Percentiles rank a stretch among this genome's conserved stretches.
Evolutionary conservation across 1,140 invertebrate species (phyloP).

Genomic region (Drosophila pruinosa): DNA sequence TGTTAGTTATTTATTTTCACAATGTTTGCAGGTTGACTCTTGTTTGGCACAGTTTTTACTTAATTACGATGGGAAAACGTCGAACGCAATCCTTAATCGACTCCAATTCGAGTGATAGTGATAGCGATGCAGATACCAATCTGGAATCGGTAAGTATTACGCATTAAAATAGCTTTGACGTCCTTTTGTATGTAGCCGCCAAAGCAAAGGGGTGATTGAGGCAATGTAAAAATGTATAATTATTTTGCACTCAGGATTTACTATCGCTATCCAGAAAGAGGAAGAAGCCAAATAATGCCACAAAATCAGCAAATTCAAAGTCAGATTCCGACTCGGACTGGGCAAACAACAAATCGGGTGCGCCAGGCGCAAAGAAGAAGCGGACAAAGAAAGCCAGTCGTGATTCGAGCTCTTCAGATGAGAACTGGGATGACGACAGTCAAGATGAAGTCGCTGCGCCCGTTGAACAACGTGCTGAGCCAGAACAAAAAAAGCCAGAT

Average conservation of each 20-base stretch:
- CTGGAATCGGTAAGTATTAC: constrained; percentile 91
- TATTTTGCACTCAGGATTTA: constrained; percentile 88
- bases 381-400: constrained; percentile 84
- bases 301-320: constrained; percentile 75
- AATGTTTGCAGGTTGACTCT: constrained; percentile 47
- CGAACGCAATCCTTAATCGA: constrained; percentile 94
- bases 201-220: constrained; percentile 28
- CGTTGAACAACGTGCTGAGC: constrained; percentile 4
- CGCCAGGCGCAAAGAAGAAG: constrained; percentile 85
- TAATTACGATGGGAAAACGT: constrained; percentile 89
- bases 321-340: constrained; percentile 85
- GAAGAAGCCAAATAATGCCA: constrained; percentile 84
- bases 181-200: constrained; percentile 12
- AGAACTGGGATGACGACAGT: constrained; percentile 70
- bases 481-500: constrained; percentile 19
- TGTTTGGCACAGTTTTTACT: constrained; percentile 44
- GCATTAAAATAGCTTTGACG: constrained; percentile 10
- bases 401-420: constrained; percentile 86
- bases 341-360: constrained; percentile 83
- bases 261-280: constrained; percentile 94
- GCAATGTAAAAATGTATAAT: constrained; percentile 51
- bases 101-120: constrained; percentile 92
- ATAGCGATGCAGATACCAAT: constrained; percentile 87
- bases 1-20: constrained; percentile 51
- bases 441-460: constrained; percentile 42